Evolutionary conservation across 2,113 vertebrate species (phyloP).

Genomic region (Paedocypris sp.): DNA sequence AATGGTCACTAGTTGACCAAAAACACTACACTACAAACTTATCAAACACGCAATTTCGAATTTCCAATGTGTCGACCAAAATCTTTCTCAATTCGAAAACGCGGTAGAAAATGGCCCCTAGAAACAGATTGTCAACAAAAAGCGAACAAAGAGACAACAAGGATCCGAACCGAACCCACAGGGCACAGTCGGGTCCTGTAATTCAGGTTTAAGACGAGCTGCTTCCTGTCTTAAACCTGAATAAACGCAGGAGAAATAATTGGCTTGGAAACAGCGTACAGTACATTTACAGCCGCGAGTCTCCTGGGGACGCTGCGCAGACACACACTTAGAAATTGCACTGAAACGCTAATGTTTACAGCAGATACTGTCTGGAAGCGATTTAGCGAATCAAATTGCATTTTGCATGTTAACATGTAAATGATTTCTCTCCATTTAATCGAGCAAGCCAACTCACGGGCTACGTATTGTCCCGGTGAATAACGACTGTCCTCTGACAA

Average conservation of each 20-base stretch:
- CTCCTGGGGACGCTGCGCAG: not conserved
- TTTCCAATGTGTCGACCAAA: no score
- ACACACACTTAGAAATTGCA: not conserved
- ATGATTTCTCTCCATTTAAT: no score
- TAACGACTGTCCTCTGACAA: no score
- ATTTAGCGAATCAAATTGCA: no score
- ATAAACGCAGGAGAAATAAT: not conserved
- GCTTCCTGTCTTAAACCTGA: no score
- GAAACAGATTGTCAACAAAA: constrained; percentile 8
- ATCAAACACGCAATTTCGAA: no score
- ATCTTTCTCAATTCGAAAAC: no score
- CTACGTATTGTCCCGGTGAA: no score
- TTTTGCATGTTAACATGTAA: no score
- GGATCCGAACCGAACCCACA: constrained; percentile 4
- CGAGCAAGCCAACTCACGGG: no score
- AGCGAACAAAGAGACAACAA: not conserved
- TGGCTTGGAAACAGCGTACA: constrained; percentile 15
- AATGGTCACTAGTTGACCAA: no score
- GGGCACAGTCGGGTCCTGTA: constrained; percentile 8
- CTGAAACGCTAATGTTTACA: constrained; percentile 1
- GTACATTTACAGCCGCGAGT: constrained; percentile 11
- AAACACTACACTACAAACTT: no score
- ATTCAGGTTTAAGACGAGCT: constrained; percentile 12
- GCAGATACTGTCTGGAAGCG: not conserved
- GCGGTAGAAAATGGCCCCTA: not conserved